A percentile compares a stretch with the other conserved stretches of the same genome.
These are phyloP conservation scores for Amphiprion percula DNA, from an alignment of 2,113 vertebrate genomes.

Conservation along the genomic window DNA sequence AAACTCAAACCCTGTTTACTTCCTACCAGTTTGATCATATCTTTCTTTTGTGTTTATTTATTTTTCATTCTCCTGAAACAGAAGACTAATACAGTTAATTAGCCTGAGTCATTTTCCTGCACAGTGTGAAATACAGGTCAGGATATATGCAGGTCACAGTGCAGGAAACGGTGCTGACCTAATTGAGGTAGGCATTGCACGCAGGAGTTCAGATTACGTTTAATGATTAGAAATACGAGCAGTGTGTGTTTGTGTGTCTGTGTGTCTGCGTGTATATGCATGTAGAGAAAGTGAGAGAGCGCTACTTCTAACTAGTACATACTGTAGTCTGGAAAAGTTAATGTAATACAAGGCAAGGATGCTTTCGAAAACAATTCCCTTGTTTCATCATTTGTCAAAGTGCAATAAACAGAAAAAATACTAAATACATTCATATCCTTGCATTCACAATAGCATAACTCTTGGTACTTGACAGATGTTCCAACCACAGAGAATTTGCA, in stretches of 20 bases:
- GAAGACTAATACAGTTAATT: background rate
- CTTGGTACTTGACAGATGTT: no score
- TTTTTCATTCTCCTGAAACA: conserved; percentile 11
- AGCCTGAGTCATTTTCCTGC: conserved; percentile 44
- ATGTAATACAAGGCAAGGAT: no score
- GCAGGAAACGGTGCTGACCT: conserved; percentile 56
- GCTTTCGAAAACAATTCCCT: no score
- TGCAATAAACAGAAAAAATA: no score
- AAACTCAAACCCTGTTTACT: background rate
- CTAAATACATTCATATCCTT: no score
- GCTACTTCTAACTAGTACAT: background rate
- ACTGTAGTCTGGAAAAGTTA: background rate
- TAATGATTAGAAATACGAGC: conserved; percentile 44
- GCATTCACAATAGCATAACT: no score
- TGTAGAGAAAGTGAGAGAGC: background rate
- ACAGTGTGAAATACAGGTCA: conserved; percentile 38
- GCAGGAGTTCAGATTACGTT: conserved; percentile 50
- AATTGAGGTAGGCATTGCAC: conserved; percentile 24
- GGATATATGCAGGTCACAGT: conserved; percentile 25
- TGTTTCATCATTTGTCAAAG: no score
- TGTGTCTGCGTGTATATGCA: background rate
- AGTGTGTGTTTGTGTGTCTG: background rate
- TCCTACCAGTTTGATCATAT: background rate
- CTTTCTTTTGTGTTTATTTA: conserved; percentile 9
- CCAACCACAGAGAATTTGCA: no score